Evolutionary conservation across 1,140 invertebrate genomes (phyloP).

Genomic region (Pachyrhynchus sulphureomaculatus): DNA sequence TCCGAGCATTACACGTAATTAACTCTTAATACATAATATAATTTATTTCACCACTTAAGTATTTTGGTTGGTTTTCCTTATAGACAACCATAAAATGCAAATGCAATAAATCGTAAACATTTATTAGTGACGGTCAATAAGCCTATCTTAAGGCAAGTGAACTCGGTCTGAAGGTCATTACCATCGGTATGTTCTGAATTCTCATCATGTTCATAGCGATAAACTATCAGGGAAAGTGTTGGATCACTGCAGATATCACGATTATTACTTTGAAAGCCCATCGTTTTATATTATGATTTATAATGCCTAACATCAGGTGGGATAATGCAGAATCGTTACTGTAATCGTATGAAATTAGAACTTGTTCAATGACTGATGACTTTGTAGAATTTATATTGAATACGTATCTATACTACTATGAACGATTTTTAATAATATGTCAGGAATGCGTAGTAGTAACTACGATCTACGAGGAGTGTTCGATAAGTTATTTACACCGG

Average conservation of each 20-base stretch:
- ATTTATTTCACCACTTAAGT: too few species aligned
- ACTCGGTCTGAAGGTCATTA: constrained; percentile 4
- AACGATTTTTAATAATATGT: too few species aligned
- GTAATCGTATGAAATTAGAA: too few species aligned
- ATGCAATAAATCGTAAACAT: neutral
- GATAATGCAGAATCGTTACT: too few species aligned
- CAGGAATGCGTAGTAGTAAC: too few species aligned
- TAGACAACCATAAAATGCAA: neutral
- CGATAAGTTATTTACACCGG: too few species aligned
- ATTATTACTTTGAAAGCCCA: constrained; percentile 5
- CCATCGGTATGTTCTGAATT: neutral
- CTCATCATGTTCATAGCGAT: constrained; percentile 1
- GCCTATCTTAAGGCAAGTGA: neutral
- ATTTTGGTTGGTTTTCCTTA: neutral
- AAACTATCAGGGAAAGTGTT: constrained; percentile 4
- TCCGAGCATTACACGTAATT: too few species aligned
- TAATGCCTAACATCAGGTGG: neutral
- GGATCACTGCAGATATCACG: constrained; percentile 4
- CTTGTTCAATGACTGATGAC: too few species aligned
- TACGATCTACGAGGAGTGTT: too few species aligned
- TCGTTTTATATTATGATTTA: neutral
- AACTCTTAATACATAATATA: too few species aligned
- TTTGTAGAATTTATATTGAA: too few species aligned
- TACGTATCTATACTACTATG: too few species aligned
- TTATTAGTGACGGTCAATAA: constrained; percentile 5